phyloP scores from a whole-genome alignment of 2,888 invertebrate species.

The Dromius quadrimaculatus region DNA sequence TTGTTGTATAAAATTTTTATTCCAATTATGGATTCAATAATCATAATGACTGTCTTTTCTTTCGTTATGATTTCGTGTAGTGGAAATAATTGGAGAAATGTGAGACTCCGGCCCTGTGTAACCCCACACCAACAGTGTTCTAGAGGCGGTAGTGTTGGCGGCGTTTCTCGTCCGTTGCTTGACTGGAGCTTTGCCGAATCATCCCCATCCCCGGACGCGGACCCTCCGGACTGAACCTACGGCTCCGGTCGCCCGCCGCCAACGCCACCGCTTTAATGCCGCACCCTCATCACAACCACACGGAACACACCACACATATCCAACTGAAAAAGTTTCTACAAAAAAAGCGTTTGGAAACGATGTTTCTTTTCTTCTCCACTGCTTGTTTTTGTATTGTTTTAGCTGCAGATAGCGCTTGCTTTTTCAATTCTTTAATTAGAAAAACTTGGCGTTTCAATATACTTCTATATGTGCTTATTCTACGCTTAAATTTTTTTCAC shows the following conservation, averaged over 20 bases:
- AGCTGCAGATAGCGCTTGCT: conserved; percentile 26
- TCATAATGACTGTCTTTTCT: too few relatives aligned
- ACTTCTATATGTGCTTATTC: not conserved
- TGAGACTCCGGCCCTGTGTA: conserved; percentile 1
- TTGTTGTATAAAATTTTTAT: too few relatives aligned
- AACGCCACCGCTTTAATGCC: not conserved
- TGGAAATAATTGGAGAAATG: not conserved
- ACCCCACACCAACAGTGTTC: conserved; percentile 19
- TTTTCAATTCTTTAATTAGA: conserved; percentile 40
- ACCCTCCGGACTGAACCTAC: conserved; percentile 41
- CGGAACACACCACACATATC: conserved; percentile 10
- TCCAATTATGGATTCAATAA: too few relatives aligned
- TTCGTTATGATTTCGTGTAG: too few relatives aligned
- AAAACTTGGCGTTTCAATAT: conserved; percentile 17
- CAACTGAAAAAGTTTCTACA: conserved; percentile 25
- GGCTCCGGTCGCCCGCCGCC: conserved; percentile 26
- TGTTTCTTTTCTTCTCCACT: conserved; percentile 52
- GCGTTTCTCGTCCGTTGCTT: conserved; percentile 54
- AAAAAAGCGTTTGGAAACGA: conserved; percentile 46
- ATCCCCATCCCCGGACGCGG: conserved; percentile 63
- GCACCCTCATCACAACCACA: not conserved
- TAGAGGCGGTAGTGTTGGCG: conserved; percentile 23
- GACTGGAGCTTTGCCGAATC: conserved; percentile 66
- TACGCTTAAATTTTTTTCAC: not conserved
- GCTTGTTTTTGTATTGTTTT: conserved; percentile 45